Conservation (phyloP, 2,797 vertebrate species). For the Eurystomus glaucurus region DNA sequence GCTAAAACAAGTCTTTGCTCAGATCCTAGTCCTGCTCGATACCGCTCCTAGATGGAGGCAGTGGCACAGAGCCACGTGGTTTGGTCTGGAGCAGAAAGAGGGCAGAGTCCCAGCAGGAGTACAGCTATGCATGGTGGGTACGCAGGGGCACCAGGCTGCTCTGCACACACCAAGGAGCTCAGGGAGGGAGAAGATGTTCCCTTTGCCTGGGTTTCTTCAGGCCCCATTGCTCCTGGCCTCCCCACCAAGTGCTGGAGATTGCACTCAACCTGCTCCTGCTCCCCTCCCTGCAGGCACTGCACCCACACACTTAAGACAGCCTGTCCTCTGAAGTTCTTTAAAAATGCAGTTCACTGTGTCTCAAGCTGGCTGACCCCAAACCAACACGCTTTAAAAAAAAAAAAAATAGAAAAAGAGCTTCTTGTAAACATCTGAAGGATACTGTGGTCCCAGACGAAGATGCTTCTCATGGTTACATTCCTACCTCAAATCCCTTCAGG, state of each 20-base stretch:
- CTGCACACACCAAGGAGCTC: neutral
- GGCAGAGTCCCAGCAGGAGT: neutral
- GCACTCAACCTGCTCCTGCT: fast-evolving
- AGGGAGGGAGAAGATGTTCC: neutral
- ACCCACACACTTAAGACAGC: neutral
- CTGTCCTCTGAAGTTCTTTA: neutral
- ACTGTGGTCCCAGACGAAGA: neutral
- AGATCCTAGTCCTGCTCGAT: neutral
- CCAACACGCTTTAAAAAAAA: neutral
- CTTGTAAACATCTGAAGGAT: neutral
- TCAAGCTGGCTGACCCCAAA: neutral
- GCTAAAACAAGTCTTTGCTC: neutral
- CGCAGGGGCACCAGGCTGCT: fast-evolving
- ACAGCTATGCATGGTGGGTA: neutral
- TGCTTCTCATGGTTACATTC: neutral
- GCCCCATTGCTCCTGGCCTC: neutral
- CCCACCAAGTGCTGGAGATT: neutral
- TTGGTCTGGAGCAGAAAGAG: neutral
- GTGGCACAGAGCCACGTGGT: neutral
- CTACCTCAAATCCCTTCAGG: neutral
- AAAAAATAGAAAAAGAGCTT: neutral
- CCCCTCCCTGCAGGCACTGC: neutral
- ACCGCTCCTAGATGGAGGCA: neutral
- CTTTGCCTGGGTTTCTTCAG: neutral
- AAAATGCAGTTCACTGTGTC: fast-evolving